A percentile compares a stretch with the other conserved stretches of the same genome.
Evolutionary conservation across 2,888 invertebrate species (phyloP).

Genomic region (Oligia latruncula): DNA sequence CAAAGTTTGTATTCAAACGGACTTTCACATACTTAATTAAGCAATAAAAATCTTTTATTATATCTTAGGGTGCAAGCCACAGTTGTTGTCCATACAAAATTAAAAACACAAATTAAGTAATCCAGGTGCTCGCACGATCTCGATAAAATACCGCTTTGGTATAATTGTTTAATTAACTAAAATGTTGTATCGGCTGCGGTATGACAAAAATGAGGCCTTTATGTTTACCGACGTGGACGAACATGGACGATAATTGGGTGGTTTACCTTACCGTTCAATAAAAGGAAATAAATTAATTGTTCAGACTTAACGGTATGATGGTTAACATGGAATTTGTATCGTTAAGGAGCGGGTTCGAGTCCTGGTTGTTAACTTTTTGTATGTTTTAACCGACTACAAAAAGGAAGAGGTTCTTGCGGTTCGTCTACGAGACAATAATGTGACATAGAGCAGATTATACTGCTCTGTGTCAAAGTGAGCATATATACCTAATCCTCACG

Average conservation of each 20-base stretch:
- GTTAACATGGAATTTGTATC: conserved; percentile 25
- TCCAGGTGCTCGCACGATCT: conserved; percentile 54
- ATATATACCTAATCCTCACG: no score
- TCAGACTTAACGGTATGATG: conserved; percentile 4
- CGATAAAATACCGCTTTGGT: conserved; percentile 57
- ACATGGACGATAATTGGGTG: conserved; percentile 53
- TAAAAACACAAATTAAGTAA: conserved; percentile 53
- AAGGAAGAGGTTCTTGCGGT: neutral
- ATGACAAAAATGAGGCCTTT: conserved; percentile 59
- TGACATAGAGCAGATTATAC: no score
- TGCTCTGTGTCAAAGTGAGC: no score
- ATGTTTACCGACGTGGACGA: conserved; percentile 43
- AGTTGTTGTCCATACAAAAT: conserved; percentile 46
- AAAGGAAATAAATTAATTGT: conserved; percentile 50
- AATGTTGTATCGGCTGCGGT: conserved; percentile 50
- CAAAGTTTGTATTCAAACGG: neutral
- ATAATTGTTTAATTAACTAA: conserved; percentile 63
- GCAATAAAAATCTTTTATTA: conserved; percentile 53
- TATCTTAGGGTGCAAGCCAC: conserved; percentile 35
- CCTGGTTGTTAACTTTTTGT: conserved; percentile 9
- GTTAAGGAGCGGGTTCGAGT: conserved; percentile 26
- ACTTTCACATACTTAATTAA: conserved; percentile 35
- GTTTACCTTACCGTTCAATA: conserved; percentile 49
- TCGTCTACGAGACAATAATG: neutral
- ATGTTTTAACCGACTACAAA: neutral